Conservation (phyloP, 1,140 invertebrate species). For the Sycophila sp. region DNA sequence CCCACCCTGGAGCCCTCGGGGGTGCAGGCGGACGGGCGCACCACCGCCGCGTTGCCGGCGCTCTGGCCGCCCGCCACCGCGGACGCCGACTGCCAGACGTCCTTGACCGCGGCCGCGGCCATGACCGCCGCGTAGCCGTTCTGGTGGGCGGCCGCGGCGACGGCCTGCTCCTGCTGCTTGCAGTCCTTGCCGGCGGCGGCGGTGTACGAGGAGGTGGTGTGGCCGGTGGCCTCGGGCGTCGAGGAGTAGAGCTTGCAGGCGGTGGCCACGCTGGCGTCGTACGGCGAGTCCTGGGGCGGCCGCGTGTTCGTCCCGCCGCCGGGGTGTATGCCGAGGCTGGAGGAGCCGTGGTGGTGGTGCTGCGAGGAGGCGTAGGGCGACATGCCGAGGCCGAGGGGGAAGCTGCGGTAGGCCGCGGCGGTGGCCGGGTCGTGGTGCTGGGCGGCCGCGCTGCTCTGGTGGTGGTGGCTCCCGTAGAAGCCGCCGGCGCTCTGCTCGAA, state of each 20-base stretch:
- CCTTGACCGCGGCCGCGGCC: constrained; percentile 72
- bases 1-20: constrained; percentile 79
- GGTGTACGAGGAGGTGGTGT: constrained; percentile 70
- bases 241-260: constrained; percentile 86
- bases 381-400: constrained; percentile 85
- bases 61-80: constrained; percentile 67
- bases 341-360: constrained; percentile 80
- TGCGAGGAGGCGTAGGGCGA: constrained; percentile 80
- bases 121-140: constrained; percentile 75
- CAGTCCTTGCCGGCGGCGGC: constrained; percentile 58
- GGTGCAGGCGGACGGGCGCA: constrained; percentile 85
- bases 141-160: constrained; percentile 69
- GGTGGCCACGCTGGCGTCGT: constrained; percentile 87
- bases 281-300: constrained; percentile 87
- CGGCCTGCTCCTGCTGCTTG: constrained; percentile 74
- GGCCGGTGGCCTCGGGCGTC: constrained; percentile 69
- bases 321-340: constrained; percentile 61
- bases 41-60: constrained; percentile 70
- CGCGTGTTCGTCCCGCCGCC: constrained; percentile 76
- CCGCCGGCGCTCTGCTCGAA: constrained; percentile 86
- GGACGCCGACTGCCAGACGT: constrained; percentile 74
- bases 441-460: constrained; percentile 77
- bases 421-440: constrained; percentile 75
- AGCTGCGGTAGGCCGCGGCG: constrained; percentile 79
- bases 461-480: constrained; percentile 90